These are phyloP conservation scores for Chelon labrosus DNA, from an alignment of 2,797 vertebrate species.

Conservation along the genomic window DNA sequence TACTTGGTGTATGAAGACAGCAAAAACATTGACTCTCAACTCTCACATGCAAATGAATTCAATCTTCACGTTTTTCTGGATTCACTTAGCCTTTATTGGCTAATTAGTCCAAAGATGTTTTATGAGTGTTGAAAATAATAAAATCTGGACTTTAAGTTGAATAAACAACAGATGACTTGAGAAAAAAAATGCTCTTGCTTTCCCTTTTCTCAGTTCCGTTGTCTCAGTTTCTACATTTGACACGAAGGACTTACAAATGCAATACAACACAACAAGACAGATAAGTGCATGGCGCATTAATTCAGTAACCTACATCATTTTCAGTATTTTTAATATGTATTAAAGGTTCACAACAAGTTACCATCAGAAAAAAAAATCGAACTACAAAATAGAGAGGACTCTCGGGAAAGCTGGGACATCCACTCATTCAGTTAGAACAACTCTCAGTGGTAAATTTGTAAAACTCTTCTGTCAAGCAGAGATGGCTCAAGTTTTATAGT, in stretches of 20 bases:
- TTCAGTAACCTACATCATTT: not conserved
- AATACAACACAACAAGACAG: too few relatives aligned
- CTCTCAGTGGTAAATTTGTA: not conserved
- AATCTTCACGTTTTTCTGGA: not conserved
- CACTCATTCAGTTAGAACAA: not conserved
- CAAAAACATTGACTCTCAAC: not conserved
- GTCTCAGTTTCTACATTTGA: too few relatives aligned
- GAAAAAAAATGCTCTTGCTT: too few relatives aligned
- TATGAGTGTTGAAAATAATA: not conserved
- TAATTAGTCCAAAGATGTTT: not conserved
- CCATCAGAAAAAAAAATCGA: not conserved
- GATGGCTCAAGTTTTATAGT: too few relatives aligned
- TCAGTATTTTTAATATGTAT: not conserved
- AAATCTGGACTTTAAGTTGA: not conserved
- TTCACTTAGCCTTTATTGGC: not conserved
- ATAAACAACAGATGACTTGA: not conserved
- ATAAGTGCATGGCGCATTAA: not conserved
- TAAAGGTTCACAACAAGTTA: not conserved
- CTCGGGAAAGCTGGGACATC: not conserved
- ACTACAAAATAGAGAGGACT: not conserved
- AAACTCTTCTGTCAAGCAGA: not conserved
- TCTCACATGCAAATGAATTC: not conserved
- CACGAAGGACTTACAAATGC: too few relatives aligned
- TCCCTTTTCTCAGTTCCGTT: too few relatives aligned
- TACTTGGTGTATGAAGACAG: not conserved